Evolutionary conservation across 2,113 vertebrate genomes (phyloP).

Genomic region (Natator depressus): DNA sequence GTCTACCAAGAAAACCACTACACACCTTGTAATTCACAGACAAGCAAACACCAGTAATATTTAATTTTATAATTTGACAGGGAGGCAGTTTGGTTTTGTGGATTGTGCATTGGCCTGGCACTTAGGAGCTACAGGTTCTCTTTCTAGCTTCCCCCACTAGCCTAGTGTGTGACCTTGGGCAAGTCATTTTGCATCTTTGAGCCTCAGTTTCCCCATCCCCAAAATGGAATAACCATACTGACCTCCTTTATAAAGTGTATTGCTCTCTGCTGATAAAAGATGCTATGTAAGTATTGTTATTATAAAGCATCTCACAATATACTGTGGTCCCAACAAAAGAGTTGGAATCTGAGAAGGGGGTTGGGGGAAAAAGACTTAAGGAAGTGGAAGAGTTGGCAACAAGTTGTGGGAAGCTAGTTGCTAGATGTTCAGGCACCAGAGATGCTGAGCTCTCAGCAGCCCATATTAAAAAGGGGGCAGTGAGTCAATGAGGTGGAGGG

Average conservation of each 20-base stretch:
- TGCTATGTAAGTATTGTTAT: neutral
- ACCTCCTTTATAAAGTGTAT: neutral
- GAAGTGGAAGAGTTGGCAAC: neutral
- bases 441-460: neutral
- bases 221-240: neutral
- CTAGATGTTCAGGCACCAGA: neutral
- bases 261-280: neutral
- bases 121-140: no score
- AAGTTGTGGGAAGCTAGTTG: neutral
- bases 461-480: neutral
- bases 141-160: no score
- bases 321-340: neutral
- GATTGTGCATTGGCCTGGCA: no score
- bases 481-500: neutral
- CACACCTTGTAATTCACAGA: neutral
- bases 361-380: neutral
- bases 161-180: neutral
- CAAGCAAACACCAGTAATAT: neutral
- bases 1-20: neutral
- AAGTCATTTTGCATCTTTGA: neutral
- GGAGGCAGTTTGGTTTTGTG: neutral
- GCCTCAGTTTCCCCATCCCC: neutral
- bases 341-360: rapidly evolving
- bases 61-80: neutral
- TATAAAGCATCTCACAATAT: neutral